Evolutionary conservation across 2,113 vertebrate species (phyloP).

Genomic region (Antennarius striatus): DNA sequence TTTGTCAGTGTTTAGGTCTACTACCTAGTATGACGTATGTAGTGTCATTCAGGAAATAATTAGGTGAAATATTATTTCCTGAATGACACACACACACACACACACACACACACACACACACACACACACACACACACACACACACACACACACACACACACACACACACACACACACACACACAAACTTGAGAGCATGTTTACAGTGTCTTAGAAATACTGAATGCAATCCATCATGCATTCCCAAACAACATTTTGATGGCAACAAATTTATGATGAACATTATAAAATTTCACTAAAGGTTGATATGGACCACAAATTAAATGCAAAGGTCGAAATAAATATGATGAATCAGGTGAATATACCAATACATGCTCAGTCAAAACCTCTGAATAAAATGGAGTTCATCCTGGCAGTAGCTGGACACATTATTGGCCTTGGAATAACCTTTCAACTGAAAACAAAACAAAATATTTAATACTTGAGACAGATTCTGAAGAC

Average conservation of each 20-base stretch:
- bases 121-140: background rate
- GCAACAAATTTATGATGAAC: background rate
- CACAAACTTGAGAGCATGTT: background rate
- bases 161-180: no score
- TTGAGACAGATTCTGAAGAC: no score
- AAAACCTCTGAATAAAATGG: conserved; percentile 64
- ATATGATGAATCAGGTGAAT: conserved; percentile 15
- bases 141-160: background rate
- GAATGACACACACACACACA: no score
- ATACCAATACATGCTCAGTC: conserved; percentile 10
- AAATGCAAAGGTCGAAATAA: conserved; percentile 33
- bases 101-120: no score
- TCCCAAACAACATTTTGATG: background rate
- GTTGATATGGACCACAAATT: conserved; percentile 42
- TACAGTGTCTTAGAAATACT: background rate
- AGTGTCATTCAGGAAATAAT: no score
- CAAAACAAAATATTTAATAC: no score
- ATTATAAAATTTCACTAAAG: background rate
- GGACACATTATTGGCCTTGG: conserved; percentile 79
- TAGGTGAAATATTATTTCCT: no score
- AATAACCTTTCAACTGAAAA: conserved; percentile 35
- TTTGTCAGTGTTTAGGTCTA: no score
- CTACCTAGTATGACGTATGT: no score
- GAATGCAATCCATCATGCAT: background rate
- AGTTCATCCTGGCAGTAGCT: conserved; percentile 76